These are phyloP conservation scores for Pangasius krempfi DNA, from an alignment of 2,797 vertebrate genomes.

Conservation along the genomic window DNA sequence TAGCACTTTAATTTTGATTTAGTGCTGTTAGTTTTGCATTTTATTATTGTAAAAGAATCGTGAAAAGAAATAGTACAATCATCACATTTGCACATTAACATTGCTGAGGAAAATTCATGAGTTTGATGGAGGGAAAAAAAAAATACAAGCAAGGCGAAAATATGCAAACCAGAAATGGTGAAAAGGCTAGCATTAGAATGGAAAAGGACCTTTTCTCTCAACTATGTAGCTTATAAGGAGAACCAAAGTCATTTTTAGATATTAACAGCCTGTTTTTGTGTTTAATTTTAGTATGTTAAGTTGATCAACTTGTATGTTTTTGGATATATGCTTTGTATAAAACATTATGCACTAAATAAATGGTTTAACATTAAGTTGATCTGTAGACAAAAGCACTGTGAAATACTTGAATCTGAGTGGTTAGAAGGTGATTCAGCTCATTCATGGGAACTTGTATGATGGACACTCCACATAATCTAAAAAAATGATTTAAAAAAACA, in stretches of 20 bases:
- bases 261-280: not conserved
- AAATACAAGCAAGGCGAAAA: not conserved
- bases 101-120: not conserved
- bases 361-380: not conserved
- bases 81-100: not conserved
- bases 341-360: not conserved
- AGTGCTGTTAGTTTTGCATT: not conserved
- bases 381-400: not conserved
- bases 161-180: not conserved
- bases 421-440: not conserved
- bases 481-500: not conserved
- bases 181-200: not conserved
- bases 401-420: not conserved
- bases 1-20: not conserved
- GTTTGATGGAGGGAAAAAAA: not conserved
- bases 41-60: not conserved
- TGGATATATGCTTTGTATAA: not conserved
- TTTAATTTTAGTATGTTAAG: not conserved
- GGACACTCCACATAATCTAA: not conserved
- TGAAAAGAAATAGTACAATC: not conserved
- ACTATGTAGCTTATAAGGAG: not conserved
- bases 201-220: not conserved
- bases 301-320: not conserved
- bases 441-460: not conserved
- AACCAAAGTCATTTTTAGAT: not conserved